Conservation (phyloP, 30 jellyfish, hydroid and myxozoan genomes). For the Clytia hemisphaerica region DNA sequence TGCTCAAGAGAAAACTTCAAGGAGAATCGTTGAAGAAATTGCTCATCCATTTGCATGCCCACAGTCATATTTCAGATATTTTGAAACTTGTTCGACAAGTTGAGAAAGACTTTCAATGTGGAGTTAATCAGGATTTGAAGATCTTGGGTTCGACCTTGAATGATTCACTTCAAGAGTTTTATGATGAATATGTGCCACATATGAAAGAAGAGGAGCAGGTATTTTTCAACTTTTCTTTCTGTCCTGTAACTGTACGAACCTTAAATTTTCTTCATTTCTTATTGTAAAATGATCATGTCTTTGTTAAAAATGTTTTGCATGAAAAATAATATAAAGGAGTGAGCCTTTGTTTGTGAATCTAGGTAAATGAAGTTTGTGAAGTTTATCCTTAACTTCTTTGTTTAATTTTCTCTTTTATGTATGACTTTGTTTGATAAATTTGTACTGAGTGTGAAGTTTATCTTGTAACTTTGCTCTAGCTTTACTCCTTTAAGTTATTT, state of each 20-base stretch:
- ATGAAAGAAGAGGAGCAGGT: constrained; percentile 96
- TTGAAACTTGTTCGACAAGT: constrained; percentile 40
- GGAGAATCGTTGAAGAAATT: constrained; percentile 63
- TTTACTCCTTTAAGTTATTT: no score
- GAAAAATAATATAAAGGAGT: no score
- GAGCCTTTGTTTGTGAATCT: no score
- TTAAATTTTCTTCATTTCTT: not conserved
- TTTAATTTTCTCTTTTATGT: no score
- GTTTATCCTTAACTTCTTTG: no score
- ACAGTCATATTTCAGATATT: constrained; percentile 72
- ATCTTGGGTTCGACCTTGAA: constrained; percentile 45
- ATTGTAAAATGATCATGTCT: not conserved
- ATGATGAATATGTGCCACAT: constrained; percentile 82
- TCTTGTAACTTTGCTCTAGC: no score
- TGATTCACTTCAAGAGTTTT: constrained; percentile 46
- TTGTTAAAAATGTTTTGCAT: not conserved
- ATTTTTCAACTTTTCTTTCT: not conserved
- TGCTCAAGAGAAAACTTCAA: constrained; percentile 43
- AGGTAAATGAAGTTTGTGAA: no score
- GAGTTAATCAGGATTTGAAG: constrained; percentile 32
- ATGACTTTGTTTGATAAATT: no score
- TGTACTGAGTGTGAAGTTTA: no score
- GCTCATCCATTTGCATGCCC: constrained; percentile 67
- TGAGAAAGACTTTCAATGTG: constrained; percentile 33
- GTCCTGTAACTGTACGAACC: not conserved